Base-by-base conservation (phyloP, 2,797 vertebrate genomes). In the Artibeus jamaicensis region DNA sequence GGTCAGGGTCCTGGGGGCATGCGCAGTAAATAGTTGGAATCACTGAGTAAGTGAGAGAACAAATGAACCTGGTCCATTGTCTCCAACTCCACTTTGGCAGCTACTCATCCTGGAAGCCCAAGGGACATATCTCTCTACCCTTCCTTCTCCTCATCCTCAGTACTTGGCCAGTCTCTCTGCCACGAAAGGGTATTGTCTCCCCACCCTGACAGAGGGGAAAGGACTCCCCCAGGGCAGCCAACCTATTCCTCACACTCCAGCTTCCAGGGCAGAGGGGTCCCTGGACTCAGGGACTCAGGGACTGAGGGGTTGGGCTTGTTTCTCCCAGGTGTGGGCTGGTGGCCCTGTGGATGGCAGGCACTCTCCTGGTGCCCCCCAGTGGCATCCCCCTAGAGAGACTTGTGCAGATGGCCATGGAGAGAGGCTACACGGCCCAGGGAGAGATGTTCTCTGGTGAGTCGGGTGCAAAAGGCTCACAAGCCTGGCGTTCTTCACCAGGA, bases 391-490 rank as follows among this genome's bases (percentile, higher is more conserved):
- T 99, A 98, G 98, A 99, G 76, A 97, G 77, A 4, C 97, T 99
- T 6, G 89, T 99, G 89, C 97, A 98, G 87, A 98, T 98, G 3
- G 99, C 99, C 0, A 7, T 98, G 91, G 98, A 97, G 22, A 98
- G 98, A 74, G 99, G 99, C 77, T 99, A 99, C 98, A 99, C 99
- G 0, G 98, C 97, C 3, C 99, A 99, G 92, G 99, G 99, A 29
- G 99, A 99, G 98, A 99, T 99, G 99, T 99, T 99, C 98, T 99
- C 99, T 82, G 99, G 99, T 99, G 14, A 89, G 98, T 89, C 39
- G 19, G 16, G 22, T 7, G 5, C 37, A 18, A 59, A 46, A 65
- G 79, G 26, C 21, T 29, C 37, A 68, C n/a, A 21, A 59, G 22
- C 71, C 14, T 14, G 3, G 1, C n/a, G 50, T 37, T 79, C 26